Base-by-base conservation (phyloP, 1,140 invertebrate species). In the Brachystomella parvula region DNA sequence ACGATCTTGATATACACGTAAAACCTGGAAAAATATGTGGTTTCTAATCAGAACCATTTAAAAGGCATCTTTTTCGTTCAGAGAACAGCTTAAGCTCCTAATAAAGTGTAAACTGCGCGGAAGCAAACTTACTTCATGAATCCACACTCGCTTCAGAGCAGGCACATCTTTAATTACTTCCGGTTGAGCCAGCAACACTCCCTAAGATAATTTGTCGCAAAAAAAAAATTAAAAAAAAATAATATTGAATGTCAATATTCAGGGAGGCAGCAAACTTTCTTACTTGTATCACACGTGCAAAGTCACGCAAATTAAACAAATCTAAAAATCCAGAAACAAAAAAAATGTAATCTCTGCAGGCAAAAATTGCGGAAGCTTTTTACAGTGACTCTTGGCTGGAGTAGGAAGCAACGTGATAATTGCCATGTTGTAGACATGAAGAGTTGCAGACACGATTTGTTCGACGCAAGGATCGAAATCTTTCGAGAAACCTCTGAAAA, bases 81-180 rank as follows among this genome's bases (percentile, higher is more conserved):
- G n/a, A n/a, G 39, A 47, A n/a, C 39, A 47, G 12, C 12, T n/a
- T 47, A 47, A 15, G 12, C n/a, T n/a, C n/a, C n/a, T n/a, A n/a
- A n/a, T n/a, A n/a, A n/a, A n/a, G n/a, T n/a, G n/a, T n/a, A n/a
- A n/a, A n/a, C n/a, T n/a, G n/a, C n/a, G n/a, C n/a, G n/a, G n/a
- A n/a, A n/a, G n/a, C n/a, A n/a, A n/a, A n/a, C n/a, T n/a, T 61
- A 93, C 87, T 81, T 98, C 94, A 76, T 98, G 94, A 12, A 96
- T 86, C 94, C 94, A 97, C 0, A 96, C 80, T 63, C 90, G 81
- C 75, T 96, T 94, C 83, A 98, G 92, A 2, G 87, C 86, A 6
- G 85, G 81, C n/a, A 92, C 79, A 66, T 92, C 88, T 73, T 90
- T 87, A 75, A 91, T 94, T 12, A 90, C 90, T 80, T 96, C 92